These are phyloP conservation scores for Amphimallon solstitiale DNA, from an alignment of 2,888 invertebrate species.

Conservation along the genomic window DNA sequence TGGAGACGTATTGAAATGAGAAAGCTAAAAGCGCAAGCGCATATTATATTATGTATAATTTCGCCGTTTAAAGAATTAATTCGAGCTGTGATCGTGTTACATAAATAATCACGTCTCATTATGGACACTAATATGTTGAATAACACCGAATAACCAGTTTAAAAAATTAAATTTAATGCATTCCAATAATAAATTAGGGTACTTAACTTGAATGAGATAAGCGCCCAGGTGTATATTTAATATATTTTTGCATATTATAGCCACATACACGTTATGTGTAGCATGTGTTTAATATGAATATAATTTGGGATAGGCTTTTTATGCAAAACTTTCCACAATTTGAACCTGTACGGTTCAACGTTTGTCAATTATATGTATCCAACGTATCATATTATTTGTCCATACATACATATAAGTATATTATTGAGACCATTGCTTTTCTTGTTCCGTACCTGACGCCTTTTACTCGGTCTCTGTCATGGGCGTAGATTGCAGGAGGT, in stretches of 20 bases:
- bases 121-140: slow-evolving; percentile 29
- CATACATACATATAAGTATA: slow-evolving; percentile 4
- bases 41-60: not conserved
- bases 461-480: slow-evolving; percentile 19
- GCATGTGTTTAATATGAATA: not conserved
- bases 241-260: too few relatives aligned
- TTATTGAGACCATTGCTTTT: slow-evolving; percentile 1
- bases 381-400: not conserved
- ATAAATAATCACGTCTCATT: slow-evolving; percentile 24
- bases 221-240: slow-evolving; percentile 1
- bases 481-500: too few relatives aligned
- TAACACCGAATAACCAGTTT: slow-evolving; percentile 26
- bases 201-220: slow-evolving; percentile 15
- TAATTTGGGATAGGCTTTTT: slow-evolving; percentile 24
- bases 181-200: slow-evolving; percentile 25
- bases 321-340: slow-evolving; percentile 15
- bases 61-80: slow-evolving; percentile 5
- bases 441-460: slow-evolving; percentile 20
- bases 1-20: not conserved
- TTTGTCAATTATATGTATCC: slow-evolving; percentile 5
- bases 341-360: slow-evolving; percentile 20
- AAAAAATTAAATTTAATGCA: slow-evolving; percentile 24
- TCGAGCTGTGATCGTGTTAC: not conserved
- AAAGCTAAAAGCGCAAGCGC: slow-evolving; percentile 5
- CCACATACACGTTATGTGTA: too few relatives aligned